Conservation (phyloP, 2,888 invertebrate species). For the Caenorhabditis panamensis region DNA sequence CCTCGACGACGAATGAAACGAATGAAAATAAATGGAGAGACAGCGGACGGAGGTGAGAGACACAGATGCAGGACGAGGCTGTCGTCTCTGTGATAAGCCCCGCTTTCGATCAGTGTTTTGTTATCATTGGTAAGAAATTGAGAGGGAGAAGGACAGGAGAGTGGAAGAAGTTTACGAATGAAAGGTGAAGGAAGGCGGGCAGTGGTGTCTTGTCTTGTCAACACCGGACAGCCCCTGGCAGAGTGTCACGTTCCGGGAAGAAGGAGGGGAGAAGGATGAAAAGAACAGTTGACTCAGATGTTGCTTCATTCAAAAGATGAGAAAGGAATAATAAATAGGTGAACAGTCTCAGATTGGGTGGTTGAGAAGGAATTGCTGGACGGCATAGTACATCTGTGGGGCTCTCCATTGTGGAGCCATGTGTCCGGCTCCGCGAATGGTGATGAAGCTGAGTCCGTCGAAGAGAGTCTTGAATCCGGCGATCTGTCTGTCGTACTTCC, state of each 20-base stretch:
- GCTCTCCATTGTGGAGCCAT: slow-evolving; percentile 81
- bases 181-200: slow-evolving; percentile 2
- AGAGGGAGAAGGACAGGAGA: slow-evolving; percentile 10
- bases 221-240: background rate
- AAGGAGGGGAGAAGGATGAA: too few species aligned
- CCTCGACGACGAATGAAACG: background rate
- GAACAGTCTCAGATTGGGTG: slow-evolving; percentile 76
- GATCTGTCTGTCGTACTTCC: slow-evolving; percentile 81
- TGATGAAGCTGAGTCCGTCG: slow-evolving; percentile 77
- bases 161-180: slow-evolving; percentile 11
- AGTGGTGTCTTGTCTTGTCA: background rate
- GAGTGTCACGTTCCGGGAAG: too few species aligned
- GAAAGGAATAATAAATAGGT: slow-evolving; percentile 18
- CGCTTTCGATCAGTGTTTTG: slow-evolving; percentile 35
- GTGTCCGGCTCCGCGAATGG: slow-evolving; percentile 74
- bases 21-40: slow-evolving; percentile 13
- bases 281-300: background rate
- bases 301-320: background rate
- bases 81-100: slow-evolving; percentile 29
- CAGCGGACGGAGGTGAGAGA: slow-evolving; percentile 22
- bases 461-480: slow-evolving; percentile 81
- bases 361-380: slow-evolving; percentile 79
- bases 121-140: slow-evolving; percentile 27
- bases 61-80: background rate
- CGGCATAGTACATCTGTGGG: slow-evolving; percentile 79